Percentiles rank a stretch among this genome's conserved stretches.
These are phyloP conservation scores for Halichoeres trimaculatus DNA, from an alignment of 2,113 vertebrate species.

Conservation along the genomic window DNA sequence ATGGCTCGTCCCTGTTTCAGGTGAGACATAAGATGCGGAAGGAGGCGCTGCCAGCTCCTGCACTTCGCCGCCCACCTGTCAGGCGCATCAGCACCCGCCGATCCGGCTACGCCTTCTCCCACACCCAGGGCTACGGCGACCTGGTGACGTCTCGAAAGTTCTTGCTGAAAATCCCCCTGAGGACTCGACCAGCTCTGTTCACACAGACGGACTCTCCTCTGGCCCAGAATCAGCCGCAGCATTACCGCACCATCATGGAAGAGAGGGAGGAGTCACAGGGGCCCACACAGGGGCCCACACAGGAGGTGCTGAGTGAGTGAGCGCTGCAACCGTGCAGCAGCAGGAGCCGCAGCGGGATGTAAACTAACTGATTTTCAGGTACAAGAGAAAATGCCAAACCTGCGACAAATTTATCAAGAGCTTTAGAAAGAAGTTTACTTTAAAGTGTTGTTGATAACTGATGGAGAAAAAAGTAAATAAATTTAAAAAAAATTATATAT, in stretches of 20 bases:
- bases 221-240: constrained; percentile 72
- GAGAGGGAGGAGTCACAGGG: constrained; percentile 29
- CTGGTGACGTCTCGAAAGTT: constrained; percentile 91
- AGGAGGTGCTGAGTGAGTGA: too few relatives aligned
- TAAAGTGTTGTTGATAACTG: too few relatives aligned
- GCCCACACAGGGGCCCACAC: neutral
- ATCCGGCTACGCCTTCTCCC: constrained; percentile 97
- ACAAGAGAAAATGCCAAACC: too few relatives aligned
- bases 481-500: too few relatives aligned
- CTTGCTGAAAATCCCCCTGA: constrained; percentile 70
- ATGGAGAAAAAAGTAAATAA: too few relatives aligned
- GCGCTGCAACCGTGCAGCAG: too few relatives aligned
- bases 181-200: constrained; percentile 57
- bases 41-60: constrained; percentile 73
- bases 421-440: too few relatives aligned
- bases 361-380: too few relatives aligned
- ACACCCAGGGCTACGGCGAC: constrained; percentile 90
- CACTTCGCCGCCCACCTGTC: constrained; percentile 52
- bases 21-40: constrained; percentile 85
- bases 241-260: constrained; percentile 73
- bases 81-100: constrained; percentile 83
- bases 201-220: constrained; percentile 57
- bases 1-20: constrained; percentile 63
- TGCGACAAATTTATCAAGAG: too few relatives aligned
- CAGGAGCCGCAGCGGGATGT: neutral